These are phyloP conservation scores for Phytoseiulus persimilis DNA, from an alignment of 2,888 invertebrate species.

Conservation along the genomic window DNA sequence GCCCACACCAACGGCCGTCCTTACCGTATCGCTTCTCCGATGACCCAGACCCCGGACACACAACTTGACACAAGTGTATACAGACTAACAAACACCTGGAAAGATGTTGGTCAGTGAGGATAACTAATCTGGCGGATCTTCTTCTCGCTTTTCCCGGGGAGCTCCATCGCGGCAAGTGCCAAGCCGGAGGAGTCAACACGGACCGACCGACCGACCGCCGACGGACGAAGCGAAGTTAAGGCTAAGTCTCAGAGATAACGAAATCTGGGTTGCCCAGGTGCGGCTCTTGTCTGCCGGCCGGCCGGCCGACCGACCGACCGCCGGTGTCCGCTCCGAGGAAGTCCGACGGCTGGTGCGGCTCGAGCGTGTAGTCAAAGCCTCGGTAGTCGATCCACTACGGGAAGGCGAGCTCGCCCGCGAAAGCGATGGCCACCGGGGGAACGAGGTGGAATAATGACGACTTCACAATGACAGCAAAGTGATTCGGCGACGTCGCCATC, in stretches of 20 bases:
- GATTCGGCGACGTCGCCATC: not conserved
- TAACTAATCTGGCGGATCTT: not conserved
- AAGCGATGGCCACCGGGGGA: not conserved
- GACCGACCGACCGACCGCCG: too few relatives aligned
- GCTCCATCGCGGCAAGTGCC: not conserved
- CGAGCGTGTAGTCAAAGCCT: not conserved
- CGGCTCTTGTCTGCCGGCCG: not conserved
- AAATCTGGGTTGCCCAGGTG: conserved; percentile 39
- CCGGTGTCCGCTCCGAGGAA: not conserved
- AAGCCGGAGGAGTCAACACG: not conserved
- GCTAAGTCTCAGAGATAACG: conserved; percentile 20
- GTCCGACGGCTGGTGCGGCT: not conserved
- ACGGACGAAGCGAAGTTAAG: not conserved
- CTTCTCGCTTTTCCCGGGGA: not conserved
- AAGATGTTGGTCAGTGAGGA: not conserved
- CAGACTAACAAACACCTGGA: not conserved
- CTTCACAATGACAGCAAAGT: conserved; percentile 5
- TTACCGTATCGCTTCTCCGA: not conserved
- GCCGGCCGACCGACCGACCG: not conserved
- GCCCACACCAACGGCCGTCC: not conserved
- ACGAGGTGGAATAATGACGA: not conserved
- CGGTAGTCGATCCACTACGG: not conserved
- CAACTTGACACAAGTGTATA: not conserved
- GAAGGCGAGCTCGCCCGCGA: not conserved
- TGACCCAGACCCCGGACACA: not conserved